A percentile compares a stretch with the other conserved stretches of the same genome.
These are phyloP conservation scores for Tenebrio molitor DNA, from an alignment of 1,140 invertebrate species.

Conservation along the genomic window DNA sequence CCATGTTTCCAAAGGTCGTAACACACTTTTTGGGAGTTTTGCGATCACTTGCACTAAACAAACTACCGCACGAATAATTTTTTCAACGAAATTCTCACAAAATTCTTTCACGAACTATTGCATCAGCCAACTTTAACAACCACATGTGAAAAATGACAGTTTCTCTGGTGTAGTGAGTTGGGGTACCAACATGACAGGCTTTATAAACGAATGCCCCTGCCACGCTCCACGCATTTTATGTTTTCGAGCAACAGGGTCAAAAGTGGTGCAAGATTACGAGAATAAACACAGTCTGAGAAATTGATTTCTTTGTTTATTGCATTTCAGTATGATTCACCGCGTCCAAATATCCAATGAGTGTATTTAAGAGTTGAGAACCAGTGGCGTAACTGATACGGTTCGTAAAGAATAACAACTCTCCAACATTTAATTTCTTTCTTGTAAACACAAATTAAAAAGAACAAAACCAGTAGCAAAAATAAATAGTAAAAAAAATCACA, in stretches of 20 bases:
- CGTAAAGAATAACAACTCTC: no score
- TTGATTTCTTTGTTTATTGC: no score
- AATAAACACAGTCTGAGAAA: no score
- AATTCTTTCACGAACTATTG: conserved; percentile 46
- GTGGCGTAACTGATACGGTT: no score
- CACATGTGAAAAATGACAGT: conserved; percentile 31
- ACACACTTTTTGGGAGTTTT: background rate
- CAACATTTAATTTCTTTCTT: background rate
- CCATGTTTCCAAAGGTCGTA: conserved; percentile 50
- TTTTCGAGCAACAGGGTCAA: no score
- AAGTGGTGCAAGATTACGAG: background rate
- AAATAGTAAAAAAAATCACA: no score
- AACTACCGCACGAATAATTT: background rate
- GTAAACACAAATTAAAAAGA: no score
- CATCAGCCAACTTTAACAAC: conserved; percentile 53
- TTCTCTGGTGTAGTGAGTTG: background rate
- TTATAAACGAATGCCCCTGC: background rate
- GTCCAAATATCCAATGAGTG: no score
- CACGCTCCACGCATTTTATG: no score
- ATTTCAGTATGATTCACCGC: no score
- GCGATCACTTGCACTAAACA: background rate
- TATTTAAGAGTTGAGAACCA: no score
- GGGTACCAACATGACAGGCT: background rate
- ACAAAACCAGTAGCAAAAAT: no score
- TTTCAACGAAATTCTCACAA: conserved; percentile 7